These are phyloP conservation scores for Lichenostomus cassidix DNA, from an alignment of 2,113 vertebrate species.

Conservation along the genomic window DNA sequence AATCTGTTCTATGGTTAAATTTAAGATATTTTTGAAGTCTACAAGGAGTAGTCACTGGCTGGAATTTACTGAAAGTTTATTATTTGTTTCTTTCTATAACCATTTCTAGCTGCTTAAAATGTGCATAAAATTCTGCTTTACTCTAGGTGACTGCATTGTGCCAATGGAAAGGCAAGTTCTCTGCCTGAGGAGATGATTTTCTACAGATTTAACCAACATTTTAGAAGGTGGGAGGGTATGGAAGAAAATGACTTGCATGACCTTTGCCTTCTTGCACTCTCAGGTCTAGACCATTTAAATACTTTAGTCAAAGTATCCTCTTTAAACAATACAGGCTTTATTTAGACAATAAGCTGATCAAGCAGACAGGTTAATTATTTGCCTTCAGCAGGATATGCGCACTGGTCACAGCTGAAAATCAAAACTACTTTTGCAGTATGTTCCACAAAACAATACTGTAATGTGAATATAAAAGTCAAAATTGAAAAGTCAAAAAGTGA, in stretches of 20 bases:
- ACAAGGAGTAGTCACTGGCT: neutral
- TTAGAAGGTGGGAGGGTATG: neutral
- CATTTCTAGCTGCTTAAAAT: neutral
- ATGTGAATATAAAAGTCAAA: neutral
- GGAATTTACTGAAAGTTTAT: neutral
- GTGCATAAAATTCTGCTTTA: neutral
- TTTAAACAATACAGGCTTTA: constrained; percentile 49
- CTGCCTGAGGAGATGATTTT: neutral
- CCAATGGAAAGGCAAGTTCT: rapidly evolving
- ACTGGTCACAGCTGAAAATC: neutral
- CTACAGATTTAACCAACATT: neutral
- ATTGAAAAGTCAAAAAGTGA: neutral
- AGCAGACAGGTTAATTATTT: constrained; percentile 20
- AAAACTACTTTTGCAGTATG: neutral
- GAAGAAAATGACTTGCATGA: neutral
- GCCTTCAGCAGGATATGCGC: neutral
- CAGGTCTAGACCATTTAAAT: constrained; percentile 17
- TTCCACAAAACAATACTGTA: neutral
- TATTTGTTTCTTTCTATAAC: neutral
- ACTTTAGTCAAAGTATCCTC: constrained; percentile 25
- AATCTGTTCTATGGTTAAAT: neutral
- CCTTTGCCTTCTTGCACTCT: constrained; percentile 45
- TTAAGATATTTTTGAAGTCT: neutral
- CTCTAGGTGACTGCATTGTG: neutral
- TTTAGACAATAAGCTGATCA: constrained; percentile 52